A percentile compares a stretch with the other conserved stretches of the same genome.
These are phyloP conservation scores for Ostrea denselamellosa DNA, from an alignment of 1,140 invertebrate genomes.

Conservation along the genomic window DNA sequence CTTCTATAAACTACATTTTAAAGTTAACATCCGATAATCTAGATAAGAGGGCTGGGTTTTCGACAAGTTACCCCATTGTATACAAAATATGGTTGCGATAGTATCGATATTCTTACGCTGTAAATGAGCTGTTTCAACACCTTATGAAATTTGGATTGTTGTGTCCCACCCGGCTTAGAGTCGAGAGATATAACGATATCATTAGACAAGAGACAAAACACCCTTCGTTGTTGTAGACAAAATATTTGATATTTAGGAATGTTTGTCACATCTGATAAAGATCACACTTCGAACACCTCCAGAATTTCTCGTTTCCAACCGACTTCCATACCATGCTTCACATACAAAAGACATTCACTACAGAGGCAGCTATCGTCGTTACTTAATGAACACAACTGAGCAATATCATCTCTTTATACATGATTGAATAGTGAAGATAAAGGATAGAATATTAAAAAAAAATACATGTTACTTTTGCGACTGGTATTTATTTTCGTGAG, in stretches of 20 bases:
- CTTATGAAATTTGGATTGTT: not conserved
- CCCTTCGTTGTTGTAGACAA: not conserved
- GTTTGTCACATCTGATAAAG: not conserved
- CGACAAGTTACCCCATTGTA: not conserved
- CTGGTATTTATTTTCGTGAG: not conserved
- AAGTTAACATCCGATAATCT: not conserved
- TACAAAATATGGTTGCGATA: not conserved
- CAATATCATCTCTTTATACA: too few relatives aligned
- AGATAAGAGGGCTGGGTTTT: slow-evolving; percentile 1
- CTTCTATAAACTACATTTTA: slow-evolving; percentile 2
- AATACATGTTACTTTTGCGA: too few relatives aligned
- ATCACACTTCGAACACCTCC: not conserved
- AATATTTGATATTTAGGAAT: not conserved
- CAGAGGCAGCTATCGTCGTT: too few relatives aligned
- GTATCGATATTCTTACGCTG: not conserved
- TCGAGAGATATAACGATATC: slow-evolving; percentile 21
- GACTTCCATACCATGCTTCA: not conserved
- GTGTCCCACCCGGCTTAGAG: not conserved
- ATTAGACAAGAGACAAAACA: not conserved
- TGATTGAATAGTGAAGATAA: too few relatives aligned
- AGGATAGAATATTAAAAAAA: too few relatives aligned
- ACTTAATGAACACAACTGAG: too few relatives aligned
- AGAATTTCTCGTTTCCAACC: not conserved
- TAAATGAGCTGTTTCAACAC: slow-evolving; percentile 25
- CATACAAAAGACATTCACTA: not conserved